Conservation (phyloP, 2,797 vertebrate species). For the Rhinichthys osculus region DNA sequence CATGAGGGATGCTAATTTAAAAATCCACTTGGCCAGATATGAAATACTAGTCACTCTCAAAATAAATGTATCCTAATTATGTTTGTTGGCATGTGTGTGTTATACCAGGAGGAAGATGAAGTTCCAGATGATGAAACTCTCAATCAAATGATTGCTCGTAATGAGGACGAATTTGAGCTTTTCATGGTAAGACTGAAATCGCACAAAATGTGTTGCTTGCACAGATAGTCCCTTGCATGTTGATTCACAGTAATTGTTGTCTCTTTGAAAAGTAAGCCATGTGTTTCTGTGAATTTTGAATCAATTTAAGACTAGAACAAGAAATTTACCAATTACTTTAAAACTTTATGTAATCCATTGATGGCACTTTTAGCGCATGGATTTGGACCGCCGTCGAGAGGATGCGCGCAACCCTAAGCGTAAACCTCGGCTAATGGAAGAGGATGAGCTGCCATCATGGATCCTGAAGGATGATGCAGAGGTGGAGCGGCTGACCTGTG, state of each 20-base stretch:
- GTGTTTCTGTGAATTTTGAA: neutral
- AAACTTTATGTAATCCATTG: neutral
- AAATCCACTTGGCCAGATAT: neutral
- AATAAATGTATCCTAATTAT: neutral
- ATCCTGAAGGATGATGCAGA: constrained; percentile 98
- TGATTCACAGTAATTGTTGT: constrained; percentile 17
- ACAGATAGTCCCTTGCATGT: neutral
- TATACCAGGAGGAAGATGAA: constrained; percentile 93
- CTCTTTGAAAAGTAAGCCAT: neutral
- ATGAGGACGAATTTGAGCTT: constrained; percentile 96
- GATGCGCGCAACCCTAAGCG: constrained; percentile 95
- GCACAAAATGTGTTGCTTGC: neutral
- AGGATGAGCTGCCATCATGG: constrained; percentile 96
- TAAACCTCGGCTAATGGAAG: constrained; percentile 95
- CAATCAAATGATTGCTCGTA: constrained; percentile 98
- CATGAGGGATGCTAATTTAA: neutral
- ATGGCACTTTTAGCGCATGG: constrained; percentile 85
- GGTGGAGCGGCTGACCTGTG: constrained; percentile 95
- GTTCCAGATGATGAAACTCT: constrained; percentile 98
- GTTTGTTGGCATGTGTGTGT: constrained; percentile 24
- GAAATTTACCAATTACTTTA: neutral
- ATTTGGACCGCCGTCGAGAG: constrained; percentile 94
- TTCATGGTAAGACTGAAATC: constrained; percentile 88
- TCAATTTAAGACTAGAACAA: neutral
- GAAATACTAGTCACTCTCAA: neutral